These are phyloP conservation scores for Synanthedon andrenaeformis DNA, from an alignment of 2,888 invertebrate species.

Conservation along the genomic window DNA sequence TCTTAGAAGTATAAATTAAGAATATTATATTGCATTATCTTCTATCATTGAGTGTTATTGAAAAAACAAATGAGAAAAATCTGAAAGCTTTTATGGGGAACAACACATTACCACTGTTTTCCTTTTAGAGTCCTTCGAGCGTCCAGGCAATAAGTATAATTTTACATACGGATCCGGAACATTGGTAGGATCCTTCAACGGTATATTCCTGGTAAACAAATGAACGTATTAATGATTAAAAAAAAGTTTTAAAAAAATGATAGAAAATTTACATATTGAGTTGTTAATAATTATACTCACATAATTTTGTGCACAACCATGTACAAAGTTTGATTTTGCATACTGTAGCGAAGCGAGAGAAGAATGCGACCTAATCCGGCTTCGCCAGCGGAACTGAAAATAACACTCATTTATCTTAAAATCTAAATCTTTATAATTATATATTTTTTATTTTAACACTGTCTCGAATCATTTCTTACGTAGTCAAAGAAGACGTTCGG, in stretches of 20 bases:
- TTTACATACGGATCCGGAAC: conserved; percentile 94
- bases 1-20: not conserved
- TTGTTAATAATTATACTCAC: conserved; percentile 72
- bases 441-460: not conserved
- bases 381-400: conserved; percentile 75
- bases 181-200: conserved; percentile 82
- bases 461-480: conserved; percentile 37
- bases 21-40: not conserved
- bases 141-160: conserved; percentile 85
- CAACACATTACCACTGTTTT: conserved; percentile 77
- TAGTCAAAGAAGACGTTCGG: conserved; percentile 71
- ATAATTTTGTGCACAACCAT: conserved; percentile 90
- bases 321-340: conserved; percentile 83
- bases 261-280: not conserved
- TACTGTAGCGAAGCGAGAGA: conserved; percentile 86
- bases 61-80: too few relatives aligned
- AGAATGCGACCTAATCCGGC: conserved; percentile 84
- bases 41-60: not conserved
- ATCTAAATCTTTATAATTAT: not conserved
- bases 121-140: conserved; percentile 87
- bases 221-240: conserved; percentile 8
- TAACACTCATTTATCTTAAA: not conserved
- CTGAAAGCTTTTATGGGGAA: too few relatives aligned
- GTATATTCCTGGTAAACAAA: conserved; percentile 74
- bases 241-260: not conserved